Evolutionary conservation across 92 coral and sea anemone species (phyloP), one percentile per base, ranked within the genome.

Genomic region (Siderastrea siderea): DNA sequence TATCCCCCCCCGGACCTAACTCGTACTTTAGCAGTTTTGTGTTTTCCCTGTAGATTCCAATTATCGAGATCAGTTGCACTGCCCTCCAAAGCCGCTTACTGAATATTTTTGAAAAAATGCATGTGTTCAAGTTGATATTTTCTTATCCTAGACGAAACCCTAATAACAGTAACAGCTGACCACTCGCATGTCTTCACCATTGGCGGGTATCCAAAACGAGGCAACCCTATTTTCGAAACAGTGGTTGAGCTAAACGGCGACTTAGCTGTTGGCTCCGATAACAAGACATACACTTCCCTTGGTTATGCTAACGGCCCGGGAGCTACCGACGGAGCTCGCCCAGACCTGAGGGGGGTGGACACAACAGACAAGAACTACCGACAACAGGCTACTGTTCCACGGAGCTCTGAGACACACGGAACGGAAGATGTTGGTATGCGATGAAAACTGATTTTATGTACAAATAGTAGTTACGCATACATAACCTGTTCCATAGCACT

Each of bases 251-350:
- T 38, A 0, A 46, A 52, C 11, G 84, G 86, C 74, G 52, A 12
- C 38, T 26, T 70, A 6, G 65, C 17, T 7, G 63, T 46, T 0
- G 92, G 89, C 16, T 15, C 79, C 0, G 98, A 96, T 47, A 82
- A 74, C 51, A 73, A 86, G 47, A 96, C 99, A 6, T 90, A 83
- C 84, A 91, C 96, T 12, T 83, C 96, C 44, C 87, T 96, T 57
- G 93, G 98, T 9, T 96, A 94, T 63, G 93, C 94, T 53, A 91
- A 96, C 83, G 99, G 99, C 3, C 94, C 92, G 2, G 99, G 96
- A 3, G 99, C 90, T 19, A 57, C 69, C 7, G 63, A 74, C 47
- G 93, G 89, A n/a, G 38, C 80, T 14, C 88, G 99, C 44, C 75
- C 6, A 15, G 83, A 96, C 78, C 87, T 96, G 5, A 95, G 98